Conservation (phyloP, 2,888 invertebrate genomes). For the Plagodis pulveraria region DNA sequence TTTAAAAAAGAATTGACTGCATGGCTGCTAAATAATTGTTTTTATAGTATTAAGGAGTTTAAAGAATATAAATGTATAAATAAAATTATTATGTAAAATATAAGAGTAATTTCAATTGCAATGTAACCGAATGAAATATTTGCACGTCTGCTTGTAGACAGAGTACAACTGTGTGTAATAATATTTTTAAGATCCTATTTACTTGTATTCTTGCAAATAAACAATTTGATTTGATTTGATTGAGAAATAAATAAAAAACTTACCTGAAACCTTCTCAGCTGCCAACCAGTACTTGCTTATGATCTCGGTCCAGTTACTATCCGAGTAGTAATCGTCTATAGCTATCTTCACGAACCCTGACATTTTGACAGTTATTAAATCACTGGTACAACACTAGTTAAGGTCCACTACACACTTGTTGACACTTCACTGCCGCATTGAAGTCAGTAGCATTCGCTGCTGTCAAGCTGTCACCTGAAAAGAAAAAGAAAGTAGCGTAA, state of each 20-base stretch:
- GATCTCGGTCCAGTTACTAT: constrained; percentile 86
- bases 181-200: too few relatives aligned
- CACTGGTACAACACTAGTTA: constrained; percentile 23
- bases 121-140: too few relatives aligned
- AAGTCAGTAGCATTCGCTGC: constrained; percentile 54
- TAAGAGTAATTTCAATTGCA: too few relatives aligned
- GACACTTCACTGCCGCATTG: constrained; percentile 42
- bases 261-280: constrained; percentile 91
- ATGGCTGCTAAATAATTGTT: too few relatives aligned
- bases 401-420: constrained; percentile 62
- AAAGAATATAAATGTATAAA: too few relatives aligned
- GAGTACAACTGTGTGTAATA: too few relatives aligned
- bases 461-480: constrained; percentile 78
- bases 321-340: constrained; percentile 86
- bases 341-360: constrained; percentile 88
- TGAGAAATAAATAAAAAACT: constrained; percentile 33
- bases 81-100: too few relatives aligned
- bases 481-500: constrained; percentile 37
- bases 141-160: too few relatives aligned
- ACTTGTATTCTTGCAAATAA: too few relatives aligned
- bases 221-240: too few relatives aligned
- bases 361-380: constrained; percentile 64
- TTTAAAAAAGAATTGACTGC: too few relatives aligned
- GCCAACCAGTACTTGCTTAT: constrained; percentile 89
- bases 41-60: too few relatives aligned